A percentile compares a stretch with the other conserved stretches of the same genome.
Evolutionary conservation across 2,888 invertebrate species (phyloP).

Genomic region (Ptilodon capucinus): DNA sequence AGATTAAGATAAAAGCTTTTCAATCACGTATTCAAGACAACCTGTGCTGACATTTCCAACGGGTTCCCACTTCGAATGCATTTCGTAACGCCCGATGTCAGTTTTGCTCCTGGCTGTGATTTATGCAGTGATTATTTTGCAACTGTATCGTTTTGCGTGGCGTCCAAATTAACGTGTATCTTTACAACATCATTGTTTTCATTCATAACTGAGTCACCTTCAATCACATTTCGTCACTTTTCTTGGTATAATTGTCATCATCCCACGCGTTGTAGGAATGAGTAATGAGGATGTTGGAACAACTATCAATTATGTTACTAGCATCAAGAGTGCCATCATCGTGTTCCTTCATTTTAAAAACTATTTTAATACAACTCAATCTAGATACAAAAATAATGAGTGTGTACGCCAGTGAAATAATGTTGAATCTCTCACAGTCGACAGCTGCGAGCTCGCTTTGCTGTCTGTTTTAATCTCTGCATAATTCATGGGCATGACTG

Average conservation of each 20-base stretch:
- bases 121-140: constrained; percentile 34
- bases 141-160: constrained; percentile 31
- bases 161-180: constrained; percentile 21
- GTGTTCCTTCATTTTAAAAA: constrained; percentile 17
- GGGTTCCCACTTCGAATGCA: constrained; percentile 50
- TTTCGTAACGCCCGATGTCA: constrained; percentile 47
- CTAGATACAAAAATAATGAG: background rate
- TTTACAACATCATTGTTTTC: constrained; percentile 41
- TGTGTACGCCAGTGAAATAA: constrained; percentile 4
- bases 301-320: constrained; percentile 28
- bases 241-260: constrained; percentile 57
- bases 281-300: constrained; percentile 45
- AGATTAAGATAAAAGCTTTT: constrained; percentile 50
- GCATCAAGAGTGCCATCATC: constrained; percentile 15
- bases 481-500: constrained; percentile 47
- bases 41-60: constrained; percentile 55
- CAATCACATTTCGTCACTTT: constrained; percentile 54
- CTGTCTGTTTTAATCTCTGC: constrained; percentile 30
- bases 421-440: constrained; percentile 14
- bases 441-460: constrained; percentile 34
- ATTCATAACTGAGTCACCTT: constrained; percentile 56
- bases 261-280: constrained; percentile 51
- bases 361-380: constrained; percentile 21
- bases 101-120: constrained; percentile 31
- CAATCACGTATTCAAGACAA: constrained; percentile 44